Evolutionary conservation across 1,140 invertebrate genomes (phyloP).

Genomic region (Drosophila neocordata): DNA sequence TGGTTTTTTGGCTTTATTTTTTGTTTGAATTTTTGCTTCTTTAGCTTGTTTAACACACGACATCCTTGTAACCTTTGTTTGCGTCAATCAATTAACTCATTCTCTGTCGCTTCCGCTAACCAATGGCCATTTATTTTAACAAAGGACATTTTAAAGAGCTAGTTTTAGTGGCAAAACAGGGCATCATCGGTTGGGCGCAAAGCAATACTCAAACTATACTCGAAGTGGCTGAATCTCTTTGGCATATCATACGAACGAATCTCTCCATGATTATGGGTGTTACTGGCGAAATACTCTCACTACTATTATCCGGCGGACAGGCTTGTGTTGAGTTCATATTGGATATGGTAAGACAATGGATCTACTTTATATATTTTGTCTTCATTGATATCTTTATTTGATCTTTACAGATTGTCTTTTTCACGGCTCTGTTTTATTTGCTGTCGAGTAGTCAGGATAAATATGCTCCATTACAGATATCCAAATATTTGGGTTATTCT

Average conservation of each 20-base stretch:
- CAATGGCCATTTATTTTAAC: conserved; percentile 78
- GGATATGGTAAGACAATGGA: conserved; percentile 88
- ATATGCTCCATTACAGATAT: conserved; percentile 94
- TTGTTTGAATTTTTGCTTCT: conserved; percentile 23
- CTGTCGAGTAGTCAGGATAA: conserved; percentile 93
- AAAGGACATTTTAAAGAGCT: conserved; percentile 83
- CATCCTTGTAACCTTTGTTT: conserved; percentile 49
- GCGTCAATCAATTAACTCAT: conserved; percentile 71
- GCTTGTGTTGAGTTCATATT: conserved; percentile 96
- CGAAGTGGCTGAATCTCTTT: conserved; percentile 95
- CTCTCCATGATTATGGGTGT: conserved; percentile 94
- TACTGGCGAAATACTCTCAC: conserved; percentile 92
- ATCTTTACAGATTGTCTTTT: conserved; percentile 92
- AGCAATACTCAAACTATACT: conserved; percentile 96
- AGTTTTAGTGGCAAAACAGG: conserved; percentile 83
- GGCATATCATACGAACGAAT: conserved; percentile 96
- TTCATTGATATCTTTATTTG: not conserved
- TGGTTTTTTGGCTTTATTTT: conserved; percentile 8
- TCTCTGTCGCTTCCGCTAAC: conserved; percentile 81
- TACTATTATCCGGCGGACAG: conserved; percentile 95
- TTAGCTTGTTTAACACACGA: conserved; percentile 23
- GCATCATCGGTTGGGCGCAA: conserved; percentile 91
- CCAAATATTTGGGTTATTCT: conserved; percentile 89
- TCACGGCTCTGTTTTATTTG: conserved; percentile 97
- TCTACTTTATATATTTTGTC: not conserved